Percentiles rank a stretch among this genome's conserved stretches.
These are phyloP conservation scores for Cephus pygmeus DNA, from an alignment of 2,888 invertebrate species.

Conservation along the genomic window DNA sequence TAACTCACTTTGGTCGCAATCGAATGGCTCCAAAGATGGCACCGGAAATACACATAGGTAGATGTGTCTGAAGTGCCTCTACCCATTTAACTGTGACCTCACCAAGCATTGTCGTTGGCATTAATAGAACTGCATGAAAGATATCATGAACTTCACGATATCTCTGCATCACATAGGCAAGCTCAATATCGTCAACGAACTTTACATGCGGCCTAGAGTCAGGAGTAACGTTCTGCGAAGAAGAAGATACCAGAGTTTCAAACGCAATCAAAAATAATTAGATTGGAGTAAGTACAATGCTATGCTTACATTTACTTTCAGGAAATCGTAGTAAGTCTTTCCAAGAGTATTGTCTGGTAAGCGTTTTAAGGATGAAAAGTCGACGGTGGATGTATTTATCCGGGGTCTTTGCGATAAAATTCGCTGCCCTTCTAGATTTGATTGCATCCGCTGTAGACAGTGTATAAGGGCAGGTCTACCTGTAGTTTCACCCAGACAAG, in stretches of 20 bases:
- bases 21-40: slow-evolving; percentile 92
- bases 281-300: neutral
- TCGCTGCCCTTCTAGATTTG: slow-evolving; percentile 79
- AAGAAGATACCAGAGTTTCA: slow-evolving; percentile 9
- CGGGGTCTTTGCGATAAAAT: slow-evolving; percentile 85
- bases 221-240: slow-evolving; percentile 83
- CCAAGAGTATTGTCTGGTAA: slow-evolving; percentile 88
- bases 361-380: slow-evolving; percentile 76
- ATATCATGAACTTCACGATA: slow-evolving; percentile 98
- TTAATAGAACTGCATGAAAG: slow-evolving; percentile 88
- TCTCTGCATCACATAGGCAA: slow-evolving; percentile 96
- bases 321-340: slow-evolving; percentile 85
- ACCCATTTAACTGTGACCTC: slow-evolving; percentile 98
- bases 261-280: neutral
- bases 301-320: slow-evolving; percentile 77
- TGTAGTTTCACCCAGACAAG: slow-evolving; percentile 93
- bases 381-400: slow-evolving; percentile 85
- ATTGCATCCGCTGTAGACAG: slow-evolving; percentile 81
- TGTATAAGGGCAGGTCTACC: slow-evolving; percentile 76
- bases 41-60: slow-evolving; percentile 96
- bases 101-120: slow-evolving; percentile 94
- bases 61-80: slow-evolving; percentile 92
- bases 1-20: slow-evolving; percentile 79
- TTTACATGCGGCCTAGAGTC: slow-evolving; percentile 91
- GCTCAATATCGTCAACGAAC: slow-evolving; percentile 88